Base-by-base conservation (phyloP, 2,888 invertebrate genomes). In the Calameuta pallipes region DNA sequence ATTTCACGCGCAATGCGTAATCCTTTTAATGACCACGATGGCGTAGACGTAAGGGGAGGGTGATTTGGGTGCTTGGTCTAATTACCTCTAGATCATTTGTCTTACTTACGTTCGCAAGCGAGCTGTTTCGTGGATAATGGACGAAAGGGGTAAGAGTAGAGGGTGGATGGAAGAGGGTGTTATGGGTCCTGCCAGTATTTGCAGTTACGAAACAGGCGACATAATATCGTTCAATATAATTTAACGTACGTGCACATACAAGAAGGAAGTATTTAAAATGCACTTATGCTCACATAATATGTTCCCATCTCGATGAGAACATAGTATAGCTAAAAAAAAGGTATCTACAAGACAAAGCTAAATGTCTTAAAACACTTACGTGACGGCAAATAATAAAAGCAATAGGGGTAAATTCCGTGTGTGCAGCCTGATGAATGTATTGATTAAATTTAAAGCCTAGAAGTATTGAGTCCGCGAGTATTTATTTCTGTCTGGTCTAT, bases 141-240 rank as follows among this genome's bases (percentile, higher is more conserved):
- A 71, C n/a, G 71, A 71, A 71, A 71, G 71, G 71, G 71, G 71
- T 12, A 71, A 71, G 31, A 33, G 23, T 56, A 9, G 56, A 56
- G 56, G 23, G 9, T 56, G 56, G 56, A 56, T 23, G 56, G 9
- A 23, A 56, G 23, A 23, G 56, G 56, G 56, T 56, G 9, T 2
- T 56, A 23, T 23, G 56, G 9, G 56, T 23, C 9, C 56, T 23
- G 15, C 9, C 56, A 56, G 9, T 6, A 23, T 56, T 56, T 9
- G 23, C 23, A 23, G 56, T 2, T 56, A 23, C 23, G 9, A 56
- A 1, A 23, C 56, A 56, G 9, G 56, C 2, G 23, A 56, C 56
- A 56, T 56, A 56, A 23, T 23, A 9, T 56, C 56, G 9, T 56
- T 56, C 23, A 56, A 23, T 2, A 9, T 56, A 56, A 56, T 56